Percentiles rank a stretch among this genome's conserved stretches.
These are phyloP conservation scores for Opisthograptis luteolata DNA, from an alignment of 2,888 invertebrate genomes.

Conservation along the genomic window DNA sequence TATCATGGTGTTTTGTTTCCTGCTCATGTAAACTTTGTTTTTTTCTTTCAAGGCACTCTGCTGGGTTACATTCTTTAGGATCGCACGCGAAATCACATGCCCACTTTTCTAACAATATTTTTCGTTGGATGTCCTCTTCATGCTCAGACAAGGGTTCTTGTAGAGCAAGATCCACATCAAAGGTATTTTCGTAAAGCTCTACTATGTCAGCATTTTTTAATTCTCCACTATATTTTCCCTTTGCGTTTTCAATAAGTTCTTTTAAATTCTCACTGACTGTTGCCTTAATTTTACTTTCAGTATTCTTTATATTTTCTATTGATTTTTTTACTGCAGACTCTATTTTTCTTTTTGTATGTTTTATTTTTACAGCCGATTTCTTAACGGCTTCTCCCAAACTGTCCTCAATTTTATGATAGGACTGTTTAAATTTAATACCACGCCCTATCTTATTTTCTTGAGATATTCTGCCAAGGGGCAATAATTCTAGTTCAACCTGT, in stretches of 20 bases:
- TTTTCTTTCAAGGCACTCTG: constrained; percentile 46
- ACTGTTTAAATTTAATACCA: constrained; percentile 3
- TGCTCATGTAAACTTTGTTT: constrained; percentile 23
- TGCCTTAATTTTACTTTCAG: constrained; percentile 12
- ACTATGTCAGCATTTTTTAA: constrained; percentile 2
- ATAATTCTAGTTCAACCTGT: neutral
- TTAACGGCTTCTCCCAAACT: constrained; percentile 31
- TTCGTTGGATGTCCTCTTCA: constrained; percentile 44
- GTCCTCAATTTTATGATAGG: constrained; percentile 1
- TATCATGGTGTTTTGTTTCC: neutral
- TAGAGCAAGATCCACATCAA: neutral
- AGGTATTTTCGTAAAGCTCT: constrained; percentile 9
- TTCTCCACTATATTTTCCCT: neutral
- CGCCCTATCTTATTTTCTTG: too few species aligned
- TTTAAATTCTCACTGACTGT: constrained; percentile 6
- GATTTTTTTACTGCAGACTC: constrained; percentile 36
- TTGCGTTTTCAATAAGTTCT: neutral
- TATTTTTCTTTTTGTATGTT: constrained; percentile 39
- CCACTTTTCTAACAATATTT: constrained; percentile 40
- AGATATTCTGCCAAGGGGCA: neutral
- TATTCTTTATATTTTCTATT: constrained; percentile 33
- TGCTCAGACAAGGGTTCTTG: constrained; percentile 52
- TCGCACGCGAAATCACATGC: constrained; percentile 47
- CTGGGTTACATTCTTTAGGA: constrained; percentile 45
- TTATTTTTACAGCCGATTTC: constrained; percentile 45